Evolutionary conservation across 2,113 vertebrate species (phyloP), one percentile per base, ranked within the genome.

Genomic region (Oreochromis niloticus): DNA sequence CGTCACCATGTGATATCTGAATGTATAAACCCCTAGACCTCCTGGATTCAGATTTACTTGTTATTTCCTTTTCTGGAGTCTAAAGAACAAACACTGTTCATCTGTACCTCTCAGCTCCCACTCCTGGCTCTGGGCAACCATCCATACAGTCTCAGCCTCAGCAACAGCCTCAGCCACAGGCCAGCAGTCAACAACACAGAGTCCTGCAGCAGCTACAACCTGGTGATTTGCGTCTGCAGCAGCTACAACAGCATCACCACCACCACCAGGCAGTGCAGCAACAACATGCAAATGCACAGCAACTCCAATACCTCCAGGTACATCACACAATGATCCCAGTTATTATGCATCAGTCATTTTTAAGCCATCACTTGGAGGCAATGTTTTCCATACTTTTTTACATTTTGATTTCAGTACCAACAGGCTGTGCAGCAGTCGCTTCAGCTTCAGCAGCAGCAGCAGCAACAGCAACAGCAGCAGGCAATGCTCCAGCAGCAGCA

Each of bases 151-250:
- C 11, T 16, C 97, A 96, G 61, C 96, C 43, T 14, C 71, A 91
- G 90, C 94, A 9, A 19, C 97, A 96, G 61, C 96, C 39, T 5
- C 68, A 89, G 90, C 94, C 10, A 19, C 97, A 96, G 61, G 96
- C 95, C 30, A 91, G 91, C 90, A 94, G 90, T 90, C 97, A 97
- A 86, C 97, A 97, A 30, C 97, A 98, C 90, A 85, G 98, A 56
- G 98, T 99, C 7, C 97, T 99, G 24, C 99, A 99, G 94, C 99
- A 99, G 86, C 95, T 99, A 1, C 99, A 99, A 82, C 98, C 98
- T 9, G 98, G 98, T 1, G 99, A 99, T 85, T 97, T 98, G 96
- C 97, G 98, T 10, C 94, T 99, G 4, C 99, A 99, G 93, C 98
- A 98, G 54, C 91, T 98, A 0, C 98, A 97, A 92, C 95, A 96